Conservation (phyloP, 2,113 vertebrate species). For the Circaetus gallicus region DNA sequence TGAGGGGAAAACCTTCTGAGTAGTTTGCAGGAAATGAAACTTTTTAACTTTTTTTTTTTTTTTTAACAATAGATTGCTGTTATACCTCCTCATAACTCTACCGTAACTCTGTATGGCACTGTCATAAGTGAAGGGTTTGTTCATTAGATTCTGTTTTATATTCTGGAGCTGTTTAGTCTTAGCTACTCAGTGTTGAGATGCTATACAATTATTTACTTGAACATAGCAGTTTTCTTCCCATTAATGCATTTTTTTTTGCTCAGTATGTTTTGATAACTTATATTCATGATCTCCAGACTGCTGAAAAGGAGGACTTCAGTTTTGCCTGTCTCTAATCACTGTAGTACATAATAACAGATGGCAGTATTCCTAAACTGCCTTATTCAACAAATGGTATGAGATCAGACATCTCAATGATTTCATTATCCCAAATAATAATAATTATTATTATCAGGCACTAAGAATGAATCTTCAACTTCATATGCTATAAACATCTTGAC, state of each 20-base stretch:
- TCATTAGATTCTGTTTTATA: not conserved
- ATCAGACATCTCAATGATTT: not conserved
- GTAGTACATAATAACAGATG: conserved; percentile 16
- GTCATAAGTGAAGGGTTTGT: not conserved
- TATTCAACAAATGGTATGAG: conserved; percentile 3
- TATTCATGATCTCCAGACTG: not conserved
- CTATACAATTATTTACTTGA: not conserved
- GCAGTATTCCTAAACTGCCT: not conserved
- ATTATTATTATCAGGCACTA: not conserved
- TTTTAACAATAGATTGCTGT: not conserved
- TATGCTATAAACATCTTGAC: not conserved
- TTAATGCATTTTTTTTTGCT: not conserved
- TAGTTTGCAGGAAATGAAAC: not conserved
- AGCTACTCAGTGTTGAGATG: not conserved
- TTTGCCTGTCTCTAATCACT: conserved; percentile 2
- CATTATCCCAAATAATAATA: not conserved
- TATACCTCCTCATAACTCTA: not conserved
- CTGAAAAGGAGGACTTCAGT: not conserved
- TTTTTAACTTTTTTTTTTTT: not conserved
- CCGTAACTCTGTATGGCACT: not conserved
- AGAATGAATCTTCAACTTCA: not conserved
- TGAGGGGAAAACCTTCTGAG: not conserved
- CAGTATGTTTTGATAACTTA: not conserved
- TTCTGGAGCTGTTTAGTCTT: not conserved
- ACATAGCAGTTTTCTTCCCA: not conserved